These are phyloP conservation scores for Anguilla anguilla DNA, from an alignment of 2,797 vertebrate genomes.

Conservation along the genomic window DNA sequence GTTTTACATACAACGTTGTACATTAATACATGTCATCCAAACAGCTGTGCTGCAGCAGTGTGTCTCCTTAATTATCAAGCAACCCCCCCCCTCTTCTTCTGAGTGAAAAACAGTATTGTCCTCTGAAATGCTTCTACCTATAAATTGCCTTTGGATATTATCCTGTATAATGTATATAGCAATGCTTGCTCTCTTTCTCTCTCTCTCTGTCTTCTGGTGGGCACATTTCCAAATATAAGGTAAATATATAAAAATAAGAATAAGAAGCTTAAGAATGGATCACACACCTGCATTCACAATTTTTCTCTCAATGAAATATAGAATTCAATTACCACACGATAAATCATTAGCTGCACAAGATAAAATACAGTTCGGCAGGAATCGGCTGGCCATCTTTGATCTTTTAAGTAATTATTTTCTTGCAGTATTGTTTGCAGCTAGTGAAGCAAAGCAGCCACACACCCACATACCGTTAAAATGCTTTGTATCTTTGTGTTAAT, in stretches of 20 bases:
- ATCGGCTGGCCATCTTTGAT: neutral
- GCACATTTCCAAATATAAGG: neutral
- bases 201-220: neutral
- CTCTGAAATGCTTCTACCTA: too few species aligned
- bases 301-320: neutral
- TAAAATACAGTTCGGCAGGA: neutral
- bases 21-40: too few species aligned
- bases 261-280: neutral
- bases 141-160: too few species aligned
- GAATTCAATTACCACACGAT: neutral
- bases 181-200: slow-evolving; percentile 21
- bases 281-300: slow-evolving; percentile 22
- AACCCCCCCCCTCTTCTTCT: too few species aligned
- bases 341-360: neutral
- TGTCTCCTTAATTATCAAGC: too few species aligned
- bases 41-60: too few species aligned
- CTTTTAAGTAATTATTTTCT: neutral
- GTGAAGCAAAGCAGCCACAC: neutral
- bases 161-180: too few species aligned
- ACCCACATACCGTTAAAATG: neutral
- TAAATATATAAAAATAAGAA: neutral
- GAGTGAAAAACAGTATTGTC: too few species aligned
- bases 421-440: neutral
- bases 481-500: neutral
- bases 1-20: neutral